These are phyloP conservation scores for Acronicta alni DNA, from an alignment of 2,888 invertebrate species.

Conservation along the genomic window DNA sequence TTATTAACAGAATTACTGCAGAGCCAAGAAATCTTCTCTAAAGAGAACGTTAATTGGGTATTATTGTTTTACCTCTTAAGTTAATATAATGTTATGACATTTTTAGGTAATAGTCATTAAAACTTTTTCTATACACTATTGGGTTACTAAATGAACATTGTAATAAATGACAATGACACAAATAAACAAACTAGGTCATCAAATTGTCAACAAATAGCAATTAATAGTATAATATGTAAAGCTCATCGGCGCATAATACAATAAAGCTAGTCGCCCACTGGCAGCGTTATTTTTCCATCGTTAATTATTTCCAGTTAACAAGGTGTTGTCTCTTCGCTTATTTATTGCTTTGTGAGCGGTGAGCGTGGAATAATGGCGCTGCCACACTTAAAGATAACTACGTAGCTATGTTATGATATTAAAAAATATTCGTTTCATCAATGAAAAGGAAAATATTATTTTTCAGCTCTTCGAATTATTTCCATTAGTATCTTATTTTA, in stretches of 20 bases:
- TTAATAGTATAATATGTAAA: conserved; percentile 35
- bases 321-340: conserved; percentile 87
- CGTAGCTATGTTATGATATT: not conserved
- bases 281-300: conserved; percentile 81
- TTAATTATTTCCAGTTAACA: conserved; percentile 88
- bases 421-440: not conserved
- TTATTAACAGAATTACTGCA: too few species aligned
- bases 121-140: too few species aligned
- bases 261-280: conserved; percentile 56
- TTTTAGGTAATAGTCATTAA: too few species aligned
- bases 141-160: too few species aligned
- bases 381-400: conserved; percentile 41
- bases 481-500: too few species aligned
- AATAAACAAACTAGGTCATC: not conserved
- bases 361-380: conserved; percentile 51
- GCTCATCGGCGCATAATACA: conserved; percentile 50
- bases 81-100: too few species aligned
- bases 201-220: conserved; percentile 29
- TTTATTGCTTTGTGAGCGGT: conserved; percentile 83
- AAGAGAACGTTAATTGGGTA: too few species aligned
- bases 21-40: too few species aligned
- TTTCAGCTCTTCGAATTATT: too few species aligned
- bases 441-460: too few species aligned
- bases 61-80: too few species aligned
- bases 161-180: too few species aligned